phyloP scores from a whole-genome alignment of 1,140 invertebrate species.

The Laodelphax striatellus region DNA sequence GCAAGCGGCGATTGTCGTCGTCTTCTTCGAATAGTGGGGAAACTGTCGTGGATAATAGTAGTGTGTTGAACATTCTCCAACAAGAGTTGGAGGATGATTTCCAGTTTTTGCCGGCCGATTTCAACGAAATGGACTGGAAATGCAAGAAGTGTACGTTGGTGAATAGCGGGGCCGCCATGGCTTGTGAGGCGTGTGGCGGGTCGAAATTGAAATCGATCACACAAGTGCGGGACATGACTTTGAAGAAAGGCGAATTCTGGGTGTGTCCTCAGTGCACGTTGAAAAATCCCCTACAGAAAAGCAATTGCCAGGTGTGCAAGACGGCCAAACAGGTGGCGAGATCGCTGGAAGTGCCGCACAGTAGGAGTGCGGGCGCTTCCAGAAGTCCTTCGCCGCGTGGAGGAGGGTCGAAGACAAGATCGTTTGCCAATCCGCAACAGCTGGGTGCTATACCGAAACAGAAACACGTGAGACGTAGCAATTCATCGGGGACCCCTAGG shows the following conservation, averaged over 20 bases:
- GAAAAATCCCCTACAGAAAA: conserved; percentile 60
- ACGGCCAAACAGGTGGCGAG: conserved; percentile 27
- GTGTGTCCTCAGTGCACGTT: conserved; percentile 63
- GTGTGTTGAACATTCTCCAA: conserved; percentile 25
- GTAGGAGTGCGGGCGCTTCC: conserved; percentile 16
- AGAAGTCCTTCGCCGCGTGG: conserved; percentile 35
- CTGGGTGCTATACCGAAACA: conserved; percentile 28
- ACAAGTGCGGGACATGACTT: conserved; percentile 49
- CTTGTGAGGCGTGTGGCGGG: conserved; percentile 72
- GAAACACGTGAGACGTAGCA: conserved; percentile 16
- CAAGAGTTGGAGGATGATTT: conserved; percentile 39
- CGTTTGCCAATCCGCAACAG: background rate
- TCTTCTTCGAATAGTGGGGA: conserved; percentile 27
- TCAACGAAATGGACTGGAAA: conserved; percentile 49
- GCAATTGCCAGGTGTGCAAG: conserved; percentile 69
- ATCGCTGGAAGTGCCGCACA: conserved; percentile 24
- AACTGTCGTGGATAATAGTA: conserved; percentile 6
- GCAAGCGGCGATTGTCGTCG: background rate
- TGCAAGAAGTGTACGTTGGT: conserved; percentile 79
- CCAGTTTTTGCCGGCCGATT: conserved; percentile 33
- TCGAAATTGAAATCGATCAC: conserved; percentile 58
- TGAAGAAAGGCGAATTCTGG: conserved; percentile 67
- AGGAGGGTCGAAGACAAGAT: conserved; percentile 9
- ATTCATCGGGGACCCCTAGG: conserved; percentile 27
- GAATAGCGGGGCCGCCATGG: conserved; percentile 52